Conservation (phyloP, 2,797 vertebrate species). For the Parauchenoglanis ngamensis region DNA sequence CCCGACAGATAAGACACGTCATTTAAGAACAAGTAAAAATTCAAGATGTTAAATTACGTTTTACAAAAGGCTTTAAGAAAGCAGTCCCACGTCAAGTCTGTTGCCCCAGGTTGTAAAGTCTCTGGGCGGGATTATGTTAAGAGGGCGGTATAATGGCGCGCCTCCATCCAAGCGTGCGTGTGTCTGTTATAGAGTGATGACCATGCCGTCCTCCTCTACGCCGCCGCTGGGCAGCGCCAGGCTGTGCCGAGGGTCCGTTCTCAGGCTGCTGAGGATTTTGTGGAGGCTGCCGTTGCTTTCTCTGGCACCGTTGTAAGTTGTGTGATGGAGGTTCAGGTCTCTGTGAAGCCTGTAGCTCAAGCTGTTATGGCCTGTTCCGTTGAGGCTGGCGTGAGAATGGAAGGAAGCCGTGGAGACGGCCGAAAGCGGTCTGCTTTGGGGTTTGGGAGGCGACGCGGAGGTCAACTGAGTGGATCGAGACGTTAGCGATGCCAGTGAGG, state of each 20-base stretch:
- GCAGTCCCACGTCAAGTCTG: conserved; percentile 61
- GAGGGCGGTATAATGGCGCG: neutral
- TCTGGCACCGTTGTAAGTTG: conserved; percentile 73
- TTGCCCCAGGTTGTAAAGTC: conserved; percentile 61
- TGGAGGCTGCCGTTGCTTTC: conserved; percentile 90
- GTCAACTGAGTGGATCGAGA: conserved; percentile 34
- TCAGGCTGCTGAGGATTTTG: conserved; percentile 92
- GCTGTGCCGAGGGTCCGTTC: conserved; percentile 91
- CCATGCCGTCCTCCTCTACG: conserved; percentile 94
- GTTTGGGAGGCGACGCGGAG: conserved; percentile 61
- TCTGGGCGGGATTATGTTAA: conserved; percentile 64
- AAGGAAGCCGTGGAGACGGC: conserved; percentile 78
- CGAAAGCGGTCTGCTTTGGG: conserved; percentile 72
- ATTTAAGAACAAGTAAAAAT: conserved; percentile 49
- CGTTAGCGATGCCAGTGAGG: conserved; percentile 58
- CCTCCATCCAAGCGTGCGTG: conserved; percentile 21
- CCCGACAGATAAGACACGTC: conserved; percentile 34
- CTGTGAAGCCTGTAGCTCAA: conserved; percentile 86
- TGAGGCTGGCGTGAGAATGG: conserved; percentile 78
- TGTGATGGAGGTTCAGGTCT: conserved; percentile 77
- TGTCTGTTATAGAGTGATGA: conserved; percentile 89
- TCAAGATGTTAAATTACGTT: conserved; percentile 59
- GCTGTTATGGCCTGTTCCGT: conserved; percentile 78
- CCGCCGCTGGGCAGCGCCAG: conserved; percentile 91
- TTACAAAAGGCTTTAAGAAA: conserved; percentile 53